Base-by-base conservation (phyloP, 2,113 vertebrate genomes). In the Channa argus region DNA sequence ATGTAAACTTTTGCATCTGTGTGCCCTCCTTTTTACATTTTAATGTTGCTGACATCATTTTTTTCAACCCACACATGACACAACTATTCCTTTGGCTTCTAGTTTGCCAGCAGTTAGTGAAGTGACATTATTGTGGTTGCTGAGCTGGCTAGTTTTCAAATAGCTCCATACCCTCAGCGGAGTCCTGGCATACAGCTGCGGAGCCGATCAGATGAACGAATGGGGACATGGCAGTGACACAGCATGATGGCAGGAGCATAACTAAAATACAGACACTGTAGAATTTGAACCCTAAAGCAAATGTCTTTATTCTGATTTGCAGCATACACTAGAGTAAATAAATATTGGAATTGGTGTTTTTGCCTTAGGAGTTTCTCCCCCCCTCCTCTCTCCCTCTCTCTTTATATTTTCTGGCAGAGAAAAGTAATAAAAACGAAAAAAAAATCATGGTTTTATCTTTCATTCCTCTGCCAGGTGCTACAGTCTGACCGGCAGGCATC, bases 401-500 rank as follows among this genome's bases (percentile, higher is more conserved):
- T 38, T 50, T 4, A 34, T 15, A 13, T n/a, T 52, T 15, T 14
- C 43, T n/a, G 15, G 37, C 10, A 53, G 38, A 24, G 1, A 59
- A 0, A 43, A 41, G 5, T 49, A 24, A 43, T n/a, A 1, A n/a
- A 11, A 24, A 24, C 1, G 24, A 24, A 24, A 24, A 24, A 24
- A 24, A 24, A 24, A 24, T 24, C 24, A 24, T 24, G 24, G 8
- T 1, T 60, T 51, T 46, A 6, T 46, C 1, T 33, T 44, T 49
- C 49, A 24, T 33, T 36, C 43, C 43, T 39, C 56, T 36, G 8
- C 10, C 78, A 92, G 89, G 75, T 90, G 86, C 74, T 91, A 58
- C 89, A 83, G 58, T 55, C 63, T 59, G 92, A 93, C 4, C 80
- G 82, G 5, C 90, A 79, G 51, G 82, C 87, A 0, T 93, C 92